Conservation (phyloP, 2,888 invertebrate genomes). For the Callosobruchus maculatus region DNA sequence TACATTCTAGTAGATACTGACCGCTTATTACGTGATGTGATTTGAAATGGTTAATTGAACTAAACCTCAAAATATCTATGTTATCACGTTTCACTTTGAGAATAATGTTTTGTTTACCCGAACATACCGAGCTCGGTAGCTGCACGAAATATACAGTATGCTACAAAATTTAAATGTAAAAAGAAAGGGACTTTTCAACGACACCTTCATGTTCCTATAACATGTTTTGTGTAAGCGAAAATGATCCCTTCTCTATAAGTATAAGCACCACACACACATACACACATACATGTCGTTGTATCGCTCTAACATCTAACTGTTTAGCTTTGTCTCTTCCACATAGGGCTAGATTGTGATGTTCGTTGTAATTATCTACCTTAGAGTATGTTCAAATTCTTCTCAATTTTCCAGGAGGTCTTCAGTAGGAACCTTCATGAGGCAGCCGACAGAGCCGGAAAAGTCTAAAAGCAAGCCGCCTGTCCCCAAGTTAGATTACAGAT, state of each 20-base stretch:
- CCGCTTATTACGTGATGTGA: too few species aligned
- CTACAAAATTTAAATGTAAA: neutral
- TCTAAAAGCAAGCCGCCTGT: constrained; percentile 59
- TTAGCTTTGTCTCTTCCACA: neutral
- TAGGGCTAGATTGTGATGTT: neutral
- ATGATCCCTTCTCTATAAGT: neutral
- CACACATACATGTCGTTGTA: neutral
- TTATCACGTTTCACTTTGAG: too few species aligned
- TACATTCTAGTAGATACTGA: too few species aligned
- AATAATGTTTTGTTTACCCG: neutral
- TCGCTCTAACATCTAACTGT: neutral
- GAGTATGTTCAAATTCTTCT: constrained; percentile 4
- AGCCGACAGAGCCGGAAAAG: constrained; percentile 57
- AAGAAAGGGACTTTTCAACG: neutral
- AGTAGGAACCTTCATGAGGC: constrained; percentile 80
- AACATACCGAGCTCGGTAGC: neutral
- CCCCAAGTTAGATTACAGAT: constrained; percentile 83
- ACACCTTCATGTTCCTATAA: neutral
- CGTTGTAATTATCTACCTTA: neutral
- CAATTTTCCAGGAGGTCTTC: constrained; percentile 68
- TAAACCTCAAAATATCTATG: too few species aligned
- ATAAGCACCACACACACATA: neutral
- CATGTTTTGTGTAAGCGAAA: neutral
- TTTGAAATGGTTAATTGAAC: too few species aligned
- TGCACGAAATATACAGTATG: neutral